Conservation (phyloP, 1,140 invertebrate genomes). For the Temnothorax nylanderi region DNA sequence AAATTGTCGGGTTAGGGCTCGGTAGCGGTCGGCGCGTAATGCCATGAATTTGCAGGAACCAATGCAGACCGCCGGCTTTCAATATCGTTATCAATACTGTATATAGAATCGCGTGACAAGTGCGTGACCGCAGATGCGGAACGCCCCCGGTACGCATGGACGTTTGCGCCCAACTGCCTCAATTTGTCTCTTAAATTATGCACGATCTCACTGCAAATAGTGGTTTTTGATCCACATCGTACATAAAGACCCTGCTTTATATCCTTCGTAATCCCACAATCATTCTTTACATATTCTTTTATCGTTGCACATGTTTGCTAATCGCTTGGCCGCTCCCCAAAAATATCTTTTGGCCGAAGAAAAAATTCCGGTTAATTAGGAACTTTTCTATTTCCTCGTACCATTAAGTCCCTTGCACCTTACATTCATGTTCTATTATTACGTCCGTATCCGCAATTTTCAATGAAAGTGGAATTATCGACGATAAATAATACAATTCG, state of each 20-base stretch:
- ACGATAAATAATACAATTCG: conserved; percentile 1
- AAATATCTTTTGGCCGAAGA: background rate
- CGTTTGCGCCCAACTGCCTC: conserved; percentile 48
- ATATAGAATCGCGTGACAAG: conserved; percentile 77
- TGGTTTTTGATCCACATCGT: conserved; percentile 61
- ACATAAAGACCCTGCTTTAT: conserved; percentile 6
- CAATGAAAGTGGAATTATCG: background rate
- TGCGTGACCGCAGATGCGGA: conserved; percentile 73
- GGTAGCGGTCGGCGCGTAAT: conserved; percentile 58
- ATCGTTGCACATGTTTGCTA: background rate
- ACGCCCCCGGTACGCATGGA: conserved; percentile 61
- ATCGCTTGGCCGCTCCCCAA: background rate
- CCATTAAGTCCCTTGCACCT: background rate
- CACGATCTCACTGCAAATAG: conserved; percentile 48
- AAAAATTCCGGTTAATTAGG: background rate
- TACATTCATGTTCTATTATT: background rate
- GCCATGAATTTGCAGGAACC: conserved; percentile 68
- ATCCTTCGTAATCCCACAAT: background rate
- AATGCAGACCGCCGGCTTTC: conserved; percentile 60
- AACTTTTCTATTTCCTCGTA: background rate
- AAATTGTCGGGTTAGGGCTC: conserved; percentile 65
- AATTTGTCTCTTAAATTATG: conserved; percentile 72
- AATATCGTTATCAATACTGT: conserved; percentile 76
- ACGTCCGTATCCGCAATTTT: background rate
- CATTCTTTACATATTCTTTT: background rate